phyloP scores from a whole-genome alignment of 2,888 invertebrate genomes.

The Phengaris arion region DNA sequence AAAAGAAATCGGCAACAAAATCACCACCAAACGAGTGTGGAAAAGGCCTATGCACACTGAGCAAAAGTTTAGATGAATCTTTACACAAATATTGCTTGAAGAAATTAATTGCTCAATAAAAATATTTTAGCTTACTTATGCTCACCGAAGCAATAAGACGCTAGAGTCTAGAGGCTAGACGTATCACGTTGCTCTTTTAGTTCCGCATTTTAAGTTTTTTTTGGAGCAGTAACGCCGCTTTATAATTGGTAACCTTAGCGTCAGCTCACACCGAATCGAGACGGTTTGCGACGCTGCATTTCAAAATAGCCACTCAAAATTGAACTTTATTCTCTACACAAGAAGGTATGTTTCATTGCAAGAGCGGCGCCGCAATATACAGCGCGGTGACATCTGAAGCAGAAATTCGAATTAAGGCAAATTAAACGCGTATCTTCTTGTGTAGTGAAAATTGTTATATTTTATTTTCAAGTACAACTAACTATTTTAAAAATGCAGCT shows the following conservation, averaged over 20 bases:
- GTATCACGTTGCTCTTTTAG: neutral
- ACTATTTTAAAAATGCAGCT: too few species aligned
- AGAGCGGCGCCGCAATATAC: too few species aligned
- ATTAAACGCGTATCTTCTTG: too few species aligned
- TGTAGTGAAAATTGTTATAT: too few species aligned
- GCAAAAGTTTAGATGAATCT: neutral
- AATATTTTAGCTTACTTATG: neutral
- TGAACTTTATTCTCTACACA: too few species aligned
- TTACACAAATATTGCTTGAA: constrained; percentile 7
- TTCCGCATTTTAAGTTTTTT: neutral
- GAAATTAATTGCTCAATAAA: neutral
- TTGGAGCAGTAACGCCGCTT: neutral
- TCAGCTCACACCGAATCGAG: too few species aligned
- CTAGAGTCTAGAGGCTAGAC: neutral
- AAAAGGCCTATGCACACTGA: constrained; percentile 12
- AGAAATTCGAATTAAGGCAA: too few species aligned
- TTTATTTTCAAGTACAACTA: too few species aligned
- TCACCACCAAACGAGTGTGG: neutral
- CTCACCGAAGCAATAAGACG: neutral
- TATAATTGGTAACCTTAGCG: neutral
- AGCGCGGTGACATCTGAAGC: too few species aligned
- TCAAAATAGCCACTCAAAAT: too few species aligned
- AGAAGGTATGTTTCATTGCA: too few species aligned
- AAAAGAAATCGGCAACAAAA: neutral
- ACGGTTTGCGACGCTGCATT: too few species aligned